Evolutionary conservation across 2,113 vertebrate species (phyloP).

Genomic region (Rhea pennata): DNA sequence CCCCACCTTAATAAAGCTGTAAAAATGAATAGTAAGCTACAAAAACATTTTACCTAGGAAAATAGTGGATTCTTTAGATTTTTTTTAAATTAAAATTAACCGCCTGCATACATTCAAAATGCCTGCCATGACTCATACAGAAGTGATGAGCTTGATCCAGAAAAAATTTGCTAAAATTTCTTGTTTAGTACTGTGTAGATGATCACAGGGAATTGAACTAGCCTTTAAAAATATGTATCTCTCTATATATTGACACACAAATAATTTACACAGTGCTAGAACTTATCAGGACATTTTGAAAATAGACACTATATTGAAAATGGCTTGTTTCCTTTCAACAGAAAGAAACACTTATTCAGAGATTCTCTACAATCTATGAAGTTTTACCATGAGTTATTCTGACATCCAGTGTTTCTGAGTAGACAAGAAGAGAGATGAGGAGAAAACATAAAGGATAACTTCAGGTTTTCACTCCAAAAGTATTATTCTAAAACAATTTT

Average conservation of each 20-base stretch:
- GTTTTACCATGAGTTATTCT: not conserved
- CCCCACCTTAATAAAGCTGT: not conserved
- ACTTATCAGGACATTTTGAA: not conserved
- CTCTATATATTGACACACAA: not conserved
- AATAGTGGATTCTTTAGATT: not conserved
- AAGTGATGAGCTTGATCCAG: not conserved
- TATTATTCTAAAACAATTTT: not conserved
- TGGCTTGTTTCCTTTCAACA: not conserved
- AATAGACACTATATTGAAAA: not conserved
- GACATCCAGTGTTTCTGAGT: not conserved
- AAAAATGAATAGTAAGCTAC: not conserved
- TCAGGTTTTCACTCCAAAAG: not conserved
- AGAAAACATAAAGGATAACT: not conserved
- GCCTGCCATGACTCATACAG: not conserved
- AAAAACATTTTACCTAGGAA: not conserved
- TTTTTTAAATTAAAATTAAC: not conserved
- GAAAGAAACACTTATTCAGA: not conserved
- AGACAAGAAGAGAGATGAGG: not conserved
- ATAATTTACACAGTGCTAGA: not conserved
- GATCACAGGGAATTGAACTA: not conserved
- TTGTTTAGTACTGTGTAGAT: not conserved
- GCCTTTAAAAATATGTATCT: not conserved
- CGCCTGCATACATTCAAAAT: not conserved
- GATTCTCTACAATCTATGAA: not conserved
- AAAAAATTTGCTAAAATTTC: not conserved